Evolutionary conservation across 37 sponge, comb jelly and placozoan genomes (phyloP), one percentile per base, ranked within the genome.

Genomic region (Eunapius fragilis): DNA sequence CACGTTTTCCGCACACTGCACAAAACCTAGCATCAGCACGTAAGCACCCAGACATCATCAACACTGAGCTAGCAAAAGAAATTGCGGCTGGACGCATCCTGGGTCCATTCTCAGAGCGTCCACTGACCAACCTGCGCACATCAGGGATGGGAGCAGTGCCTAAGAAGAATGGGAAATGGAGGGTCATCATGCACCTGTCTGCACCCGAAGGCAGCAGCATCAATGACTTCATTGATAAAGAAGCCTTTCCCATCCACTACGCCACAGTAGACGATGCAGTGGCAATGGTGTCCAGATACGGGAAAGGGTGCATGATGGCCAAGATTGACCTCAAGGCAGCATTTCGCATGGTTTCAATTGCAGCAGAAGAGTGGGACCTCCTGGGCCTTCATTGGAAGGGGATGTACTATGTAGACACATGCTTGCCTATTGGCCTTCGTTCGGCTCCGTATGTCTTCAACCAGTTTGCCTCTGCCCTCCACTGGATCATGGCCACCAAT

Each of bases 241-340:
- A 9, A 47, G 24, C 25, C 31, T 82, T 36, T 58, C 35, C 88
- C 31, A 76, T 87, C 23, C 26, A 35, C 14, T 88, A 82, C 58
- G 48, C 68, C 45, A 81, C 78, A 22, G 34, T 88, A 33, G 82
- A 82, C 36, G 82, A 82, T 67, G 83, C 82, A 19, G 28, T 74
- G 26, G 25, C 47, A 28, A 73, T 75, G 13, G 26, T 75, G 22
- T 27, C 17, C 48, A 33, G 31, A 10, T 77, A 47, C 14, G 76
- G 58, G 19, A 75, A 28, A 31, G 77, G 76, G 30, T 68, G 74
- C n/a, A 24, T 69, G 31, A 58, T 88, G 68, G 82, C 67, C 67
- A 88, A 88, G 84, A 76, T 87, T 41, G 87, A 87, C 74, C 74
- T 87, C 50, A 80, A 80, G 33, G 69, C 36, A 45, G 89, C 89